Evolutionary conservation across 2,113 vertebrate species (phyloP).

Genomic region (Anolis carolinensis): DNA sequence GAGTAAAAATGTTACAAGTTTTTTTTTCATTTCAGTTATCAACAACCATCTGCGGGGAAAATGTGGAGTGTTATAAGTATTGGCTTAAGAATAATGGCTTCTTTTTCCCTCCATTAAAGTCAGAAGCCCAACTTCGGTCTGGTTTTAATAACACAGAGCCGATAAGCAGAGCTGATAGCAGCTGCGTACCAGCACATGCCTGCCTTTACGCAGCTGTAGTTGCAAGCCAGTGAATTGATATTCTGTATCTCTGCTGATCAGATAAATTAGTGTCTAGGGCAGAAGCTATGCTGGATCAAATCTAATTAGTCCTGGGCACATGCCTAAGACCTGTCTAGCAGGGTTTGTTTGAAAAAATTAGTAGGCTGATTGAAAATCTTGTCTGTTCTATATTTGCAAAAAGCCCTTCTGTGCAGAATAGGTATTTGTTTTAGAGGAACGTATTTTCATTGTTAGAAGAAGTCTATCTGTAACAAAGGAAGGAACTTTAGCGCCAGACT

Average conservation of each 20-base stretch:
- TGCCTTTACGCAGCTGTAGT: constrained; percentile 49
- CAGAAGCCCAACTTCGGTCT: constrained; percentile 47
- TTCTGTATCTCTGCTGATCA: constrained; percentile 47
- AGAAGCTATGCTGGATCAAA: constrained; percentile 40
- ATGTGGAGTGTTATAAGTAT: constrained; percentile 46
- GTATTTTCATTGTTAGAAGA: neutral
- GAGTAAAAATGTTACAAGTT: constrained; percentile 44
- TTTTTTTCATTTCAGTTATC: constrained; percentile 74
- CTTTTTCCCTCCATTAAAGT: constrained; percentile 68
- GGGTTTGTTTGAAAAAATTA: constrained; percentile 38
- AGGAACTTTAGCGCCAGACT: neutral
- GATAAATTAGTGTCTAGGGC: constrained; percentile 43
- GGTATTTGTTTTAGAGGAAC: neutral
- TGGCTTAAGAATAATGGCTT: constrained; percentile 64
- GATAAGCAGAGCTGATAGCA: constrained; percentile 68
- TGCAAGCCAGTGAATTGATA: constrained; percentile 37
- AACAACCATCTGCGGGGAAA: constrained; percentile 58
- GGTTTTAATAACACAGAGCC: constrained; percentile 69
- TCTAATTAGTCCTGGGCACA: constrained; percentile 25
- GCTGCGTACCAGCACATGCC: constrained; percentile 51
- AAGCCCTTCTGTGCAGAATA: constrained; percentile 42
- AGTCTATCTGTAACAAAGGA: neutral
- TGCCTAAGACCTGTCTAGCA: constrained; percentile 29
- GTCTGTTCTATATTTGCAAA: constrained; percentile 12
- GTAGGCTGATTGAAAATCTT: constrained; percentile 33